Conservation (phyloP, 1,140 invertebrate genomes). For the Lepidotrigona ventralis region DNA sequence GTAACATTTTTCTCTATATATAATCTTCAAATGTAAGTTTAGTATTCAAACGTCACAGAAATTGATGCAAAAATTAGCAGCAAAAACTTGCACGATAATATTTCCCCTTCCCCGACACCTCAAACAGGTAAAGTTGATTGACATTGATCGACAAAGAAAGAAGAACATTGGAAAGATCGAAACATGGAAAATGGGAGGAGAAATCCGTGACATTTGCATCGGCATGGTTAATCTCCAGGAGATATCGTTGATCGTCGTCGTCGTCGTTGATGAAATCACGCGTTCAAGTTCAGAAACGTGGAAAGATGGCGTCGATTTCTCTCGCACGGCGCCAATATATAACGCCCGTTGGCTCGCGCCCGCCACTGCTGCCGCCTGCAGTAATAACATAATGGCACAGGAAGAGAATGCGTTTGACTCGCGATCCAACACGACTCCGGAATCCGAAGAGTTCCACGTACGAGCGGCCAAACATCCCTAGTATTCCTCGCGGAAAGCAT, state of each 20-base stretch:
- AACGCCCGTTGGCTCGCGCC: conserved; percentile 50
- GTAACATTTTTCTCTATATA: too few species aligned
- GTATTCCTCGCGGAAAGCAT: conserved; percentile 67
- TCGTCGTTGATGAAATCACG: neutral
- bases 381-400: conserved; percentile 75
- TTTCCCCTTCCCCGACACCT: too few species aligned
- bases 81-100: too few species aligned
- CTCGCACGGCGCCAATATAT: conserved; percentile 58
- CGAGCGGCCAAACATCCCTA: conserved; percentile 66
- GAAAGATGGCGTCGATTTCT: conserved; percentile 41
- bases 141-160: neutral
- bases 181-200: neutral
- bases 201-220: conserved; percentile 9
- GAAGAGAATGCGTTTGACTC: conserved; percentile 76
- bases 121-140: too few species aligned
- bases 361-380: conserved; percentile 54
- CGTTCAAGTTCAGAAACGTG: conserved; percentile 5
- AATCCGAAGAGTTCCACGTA: conserved; percentile 69
- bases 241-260: neutral
- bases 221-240: neutral
- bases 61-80: too few species aligned
- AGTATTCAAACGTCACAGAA: too few species aligned
- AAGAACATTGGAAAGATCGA: neutral
- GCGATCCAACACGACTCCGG: conserved; percentile 75
- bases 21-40: too few species aligned